phyloP scores from a whole-genome alignment of 2,888 invertebrate genomes.

The Phyto melanocephala region DNA sequence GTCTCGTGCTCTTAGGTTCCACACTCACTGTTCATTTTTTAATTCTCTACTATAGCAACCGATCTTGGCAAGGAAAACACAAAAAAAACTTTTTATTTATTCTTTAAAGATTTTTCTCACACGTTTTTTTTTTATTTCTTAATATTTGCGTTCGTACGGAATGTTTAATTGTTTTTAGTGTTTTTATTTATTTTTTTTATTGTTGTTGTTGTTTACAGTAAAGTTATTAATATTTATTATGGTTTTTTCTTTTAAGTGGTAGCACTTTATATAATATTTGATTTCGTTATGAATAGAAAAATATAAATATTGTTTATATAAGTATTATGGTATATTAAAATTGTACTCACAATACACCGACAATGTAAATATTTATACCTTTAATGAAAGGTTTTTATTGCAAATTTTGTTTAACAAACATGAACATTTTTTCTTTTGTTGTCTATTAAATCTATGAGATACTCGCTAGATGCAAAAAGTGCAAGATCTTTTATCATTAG shows the following conservation, averaged over 20 bases:
- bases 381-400: slow-evolving; percentile 39
- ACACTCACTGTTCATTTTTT: neutral
- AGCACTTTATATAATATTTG: neutral
- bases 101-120: slow-evolving; percentile 53
- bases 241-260: neutral
- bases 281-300: too few species aligned
- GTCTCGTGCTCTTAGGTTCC: slow-evolving; percentile 36
- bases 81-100: slow-evolving; percentile 21
- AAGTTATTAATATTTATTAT: slow-evolving; percentile 34
- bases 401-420: slow-evolving; percentile 29
- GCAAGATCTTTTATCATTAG: neutral
- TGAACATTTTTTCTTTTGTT: slow-evolving; percentile 2
- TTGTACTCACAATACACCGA: slow-evolving; percentile 27
- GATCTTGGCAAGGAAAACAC: neutral
- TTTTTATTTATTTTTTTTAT: neutral
- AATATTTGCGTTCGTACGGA: slow-evolving; percentile 40
- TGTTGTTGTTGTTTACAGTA: neutral
- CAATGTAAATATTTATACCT: slow-evolving; percentile 47
- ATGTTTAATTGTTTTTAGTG: slow-evolving; percentile 16
- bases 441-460: neutral
- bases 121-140: slow-evolving; percentile 36
- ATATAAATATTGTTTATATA: slow-evolving; percentile 37
- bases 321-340: slow-evolving; percentile 43
- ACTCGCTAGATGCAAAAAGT: neutral
- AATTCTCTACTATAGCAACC: neutral